These are phyloP conservation scores for Rhabdomys dilectus DNA, from an alignment of 2,113 vertebrate genomes.

Conservation along the genomic window DNA sequence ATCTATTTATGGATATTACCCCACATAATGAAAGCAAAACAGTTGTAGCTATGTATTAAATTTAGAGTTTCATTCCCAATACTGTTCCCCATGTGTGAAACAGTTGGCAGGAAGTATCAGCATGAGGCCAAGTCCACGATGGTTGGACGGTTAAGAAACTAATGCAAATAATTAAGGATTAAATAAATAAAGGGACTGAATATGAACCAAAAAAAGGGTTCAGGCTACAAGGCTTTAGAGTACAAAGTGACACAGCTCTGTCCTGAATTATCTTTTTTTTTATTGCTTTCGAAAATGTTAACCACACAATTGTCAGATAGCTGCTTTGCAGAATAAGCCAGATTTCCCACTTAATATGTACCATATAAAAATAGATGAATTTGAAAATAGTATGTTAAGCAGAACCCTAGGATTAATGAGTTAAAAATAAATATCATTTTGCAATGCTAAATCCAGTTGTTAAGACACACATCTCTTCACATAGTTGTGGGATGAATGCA, in stretches of 20 bases:
- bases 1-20: conserved; percentile 83
- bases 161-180: conserved; percentile 77
- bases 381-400: background rate
- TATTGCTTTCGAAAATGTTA: conserved; percentile 57
- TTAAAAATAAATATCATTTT: conserved; percentile 28
- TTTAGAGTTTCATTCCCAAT: conserved; percentile 80
- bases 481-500: background rate
- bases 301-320: conserved; percentile 28
- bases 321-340: background rate
- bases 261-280: conserved; percentile 41
- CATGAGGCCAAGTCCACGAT: conserved; percentile 64
- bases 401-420: background rate
- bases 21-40: conserved; percentile 82
- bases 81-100: conserved; percentile 85
- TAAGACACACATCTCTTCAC: background rate
- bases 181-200: conserved; percentile 63
- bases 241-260: conserved; percentile 52
- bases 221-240: conserved; percentile 27
- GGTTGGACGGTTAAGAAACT: conserved; percentile 73
- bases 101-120: conserved; percentile 81
- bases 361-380: background rate
- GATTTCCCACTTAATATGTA: background rate
- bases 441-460: background rate
- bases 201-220: background rate
- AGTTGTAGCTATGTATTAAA: conserved; percentile 83